These are phyloP conservation scores for Enteromius radiatus DNA, from an alignment of 2,797 vertebrate genomes.

Conservation along the genomic window DNA sequence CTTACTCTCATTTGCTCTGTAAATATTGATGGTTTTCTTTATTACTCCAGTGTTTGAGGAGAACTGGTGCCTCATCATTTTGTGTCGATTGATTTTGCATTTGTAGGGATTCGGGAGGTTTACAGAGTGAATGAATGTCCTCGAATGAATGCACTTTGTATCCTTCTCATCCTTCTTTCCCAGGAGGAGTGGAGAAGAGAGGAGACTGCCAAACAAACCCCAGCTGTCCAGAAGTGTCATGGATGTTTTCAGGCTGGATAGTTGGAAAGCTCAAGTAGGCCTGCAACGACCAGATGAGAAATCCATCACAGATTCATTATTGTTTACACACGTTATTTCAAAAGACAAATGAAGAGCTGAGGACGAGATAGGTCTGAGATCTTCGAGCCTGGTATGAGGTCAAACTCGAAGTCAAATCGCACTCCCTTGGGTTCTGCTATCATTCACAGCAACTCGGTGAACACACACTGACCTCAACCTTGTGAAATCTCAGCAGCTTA, in stretches of 20 bases:
- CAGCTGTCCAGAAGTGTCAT: slow-evolving; percentile 51
- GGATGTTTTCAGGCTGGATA: slow-evolving; percentile 35
- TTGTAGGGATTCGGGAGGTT: slow-evolving; percentile 37
- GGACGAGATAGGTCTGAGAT: slow-evolving; percentile 29
- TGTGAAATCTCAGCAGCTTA: neutral
- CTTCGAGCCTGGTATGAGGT: slow-evolving; percentile 24
- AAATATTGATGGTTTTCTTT: slow-evolving; percentile 49
- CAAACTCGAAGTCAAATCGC: neutral
- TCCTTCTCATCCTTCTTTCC: slow-evolving; percentile 36
- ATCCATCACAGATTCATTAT: slow-evolving; percentile 16
- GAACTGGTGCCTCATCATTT: slow-evolving; percentile 38
- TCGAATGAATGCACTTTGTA: slow-evolving; percentile 42
- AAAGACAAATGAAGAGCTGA: slow-evolving; percentile 25
- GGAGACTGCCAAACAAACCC: slow-evolving; percentile 36
- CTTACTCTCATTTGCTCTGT: slow-evolving; percentile 47
- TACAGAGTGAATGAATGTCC: slow-evolving; percentile 26
- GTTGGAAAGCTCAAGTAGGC: slow-evolving; percentile 16
- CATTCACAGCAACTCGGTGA: slow-evolving; percentile 31
- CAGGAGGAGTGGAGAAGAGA: slow-evolving; percentile 14
- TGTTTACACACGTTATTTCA: slow-evolving; percentile 17
- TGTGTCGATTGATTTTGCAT: slow-evolving; percentile 45
- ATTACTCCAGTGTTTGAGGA: slow-evolving; percentile 37
- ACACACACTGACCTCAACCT: slow-evolving; percentile 17
- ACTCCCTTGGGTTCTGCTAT: slow-evolving; percentile 48
- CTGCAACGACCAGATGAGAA: slow-evolving; percentile 25